Percentiles rank a stretch among this genome's conserved stretches.
Evolutionary conservation across 2,888 invertebrate species (phyloP).

Genomic region (Yponomeuta sedellus): DNA sequence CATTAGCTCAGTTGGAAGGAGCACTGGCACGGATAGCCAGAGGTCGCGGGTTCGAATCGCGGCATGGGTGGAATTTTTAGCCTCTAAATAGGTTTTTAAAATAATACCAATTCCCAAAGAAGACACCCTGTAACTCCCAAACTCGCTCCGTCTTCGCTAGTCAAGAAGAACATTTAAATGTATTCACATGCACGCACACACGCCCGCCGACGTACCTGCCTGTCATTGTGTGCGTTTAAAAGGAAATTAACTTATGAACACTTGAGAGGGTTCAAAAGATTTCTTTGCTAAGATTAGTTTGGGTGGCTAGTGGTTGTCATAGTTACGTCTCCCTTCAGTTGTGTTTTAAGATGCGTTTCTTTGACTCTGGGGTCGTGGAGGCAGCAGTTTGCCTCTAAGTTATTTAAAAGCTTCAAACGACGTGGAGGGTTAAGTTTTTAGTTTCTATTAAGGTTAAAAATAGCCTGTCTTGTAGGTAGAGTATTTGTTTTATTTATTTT

Average conservation of each 20-base stretch:
- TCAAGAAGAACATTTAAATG: slow-evolving; percentile 19
- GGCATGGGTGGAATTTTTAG: too few species aligned
- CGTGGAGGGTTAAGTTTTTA: neutral
- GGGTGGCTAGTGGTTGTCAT: neutral
- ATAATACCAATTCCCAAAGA: too few species aligned
- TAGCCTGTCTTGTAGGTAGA: too few species aligned
- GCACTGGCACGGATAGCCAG: too few species aligned
- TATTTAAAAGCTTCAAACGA: neutral
- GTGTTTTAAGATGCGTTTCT: neutral
- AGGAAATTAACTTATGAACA: slow-evolving; percentile 32
- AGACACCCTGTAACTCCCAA: neutral
- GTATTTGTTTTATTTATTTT: too few species aligned
- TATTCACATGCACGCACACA: slow-evolving; percentile 16
- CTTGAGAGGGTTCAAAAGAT: slow-evolving; percentile 27
- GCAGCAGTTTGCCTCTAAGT: neutral
- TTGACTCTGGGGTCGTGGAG: neutral
- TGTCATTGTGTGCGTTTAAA: slow-evolving; percentile 17
- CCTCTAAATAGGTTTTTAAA: too few species aligned
- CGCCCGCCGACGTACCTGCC: slow-evolving; percentile 3
- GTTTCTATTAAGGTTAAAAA: neutral
- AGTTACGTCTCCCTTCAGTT: neutral
- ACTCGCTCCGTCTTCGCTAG: slow-evolving; percentile 8
- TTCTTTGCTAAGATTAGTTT: slow-evolving; percentile 24
- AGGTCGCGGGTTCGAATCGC: too few species aligned
- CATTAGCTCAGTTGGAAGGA: too few species aligned